Evolutionary conservation across 2,888 invertebrate species (phyloP).

Genomic region (Ophion slaviceki): DNA sequence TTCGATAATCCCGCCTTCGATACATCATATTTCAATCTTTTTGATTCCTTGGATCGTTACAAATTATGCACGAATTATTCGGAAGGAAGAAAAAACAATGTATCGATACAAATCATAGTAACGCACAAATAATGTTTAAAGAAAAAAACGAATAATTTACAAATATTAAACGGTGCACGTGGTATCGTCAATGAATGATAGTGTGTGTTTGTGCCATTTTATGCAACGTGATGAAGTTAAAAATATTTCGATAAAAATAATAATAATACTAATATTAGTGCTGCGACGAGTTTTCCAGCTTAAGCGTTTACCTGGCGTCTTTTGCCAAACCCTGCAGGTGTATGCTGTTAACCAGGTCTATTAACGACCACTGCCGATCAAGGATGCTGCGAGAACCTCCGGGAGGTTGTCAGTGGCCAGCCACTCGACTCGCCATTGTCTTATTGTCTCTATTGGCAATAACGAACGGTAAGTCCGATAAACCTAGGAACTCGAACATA

Average conservation of each 20-base stretch:
- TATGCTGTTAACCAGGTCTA: conserved; percentile 62
- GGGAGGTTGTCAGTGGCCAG: conserved; percentile 71
- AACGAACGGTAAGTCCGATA: conserved; percentile 76
- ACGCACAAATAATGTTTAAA: conserved; percentile 10
- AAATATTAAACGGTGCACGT: conserved; percentile 36
- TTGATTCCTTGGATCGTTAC: background rate
- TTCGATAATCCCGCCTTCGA: conserved; percentile 27
- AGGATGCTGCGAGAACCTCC: conserved; percentile 81
- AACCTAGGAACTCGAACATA: background rate
- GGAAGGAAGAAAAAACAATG: background rate
- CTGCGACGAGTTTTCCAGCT: background rate
- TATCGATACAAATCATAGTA: conserved; percentile 53
- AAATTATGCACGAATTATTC: background rate
- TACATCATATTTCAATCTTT: background rate
- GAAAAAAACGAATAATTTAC: conserved; percentile 2
- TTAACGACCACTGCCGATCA: conserved; percentile 63
- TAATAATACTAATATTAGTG: conserved; percentile 31
- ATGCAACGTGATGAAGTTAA: conserved; percentile 28
- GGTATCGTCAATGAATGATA: conserved; percentile 32
- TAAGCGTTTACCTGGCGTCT: conserved; percentile 60
- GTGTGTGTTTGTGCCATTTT: conserved; percentile 37
- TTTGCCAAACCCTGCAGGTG: conserved; percentile 67
- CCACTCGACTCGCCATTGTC: conserved; percentile 74
- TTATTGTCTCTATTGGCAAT: conserved; percentile 74
- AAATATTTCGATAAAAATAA: background rate